These are phyloP conservation scores for Nephrotoma guestfalica DNA, from an alignment of 2,888 invertebrate species.

Conservation along the genomic window DNA sequence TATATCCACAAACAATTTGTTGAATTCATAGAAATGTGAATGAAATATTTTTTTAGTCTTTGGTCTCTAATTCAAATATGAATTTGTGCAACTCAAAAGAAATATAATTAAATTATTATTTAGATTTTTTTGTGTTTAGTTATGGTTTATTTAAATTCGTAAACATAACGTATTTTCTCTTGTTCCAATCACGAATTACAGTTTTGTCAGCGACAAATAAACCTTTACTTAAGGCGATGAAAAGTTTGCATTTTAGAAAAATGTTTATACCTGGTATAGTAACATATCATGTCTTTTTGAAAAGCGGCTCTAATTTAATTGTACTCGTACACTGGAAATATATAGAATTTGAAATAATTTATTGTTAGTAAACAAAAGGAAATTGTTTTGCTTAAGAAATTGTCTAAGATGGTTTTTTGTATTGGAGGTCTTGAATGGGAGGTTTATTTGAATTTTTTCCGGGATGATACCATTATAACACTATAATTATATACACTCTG, in stretches of 20 bases:
- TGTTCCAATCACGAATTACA: neutral
- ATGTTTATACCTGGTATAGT: neutral
- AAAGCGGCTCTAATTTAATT: neutral
- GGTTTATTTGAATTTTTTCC: neutral
- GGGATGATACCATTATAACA: too few relatives aligned
- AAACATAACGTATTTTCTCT: neutral
- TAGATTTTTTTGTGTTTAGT: neutral
- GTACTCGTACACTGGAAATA: neutral
- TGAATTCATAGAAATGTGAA: neutral
- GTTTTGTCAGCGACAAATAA: neutral
- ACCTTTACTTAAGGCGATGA: neutral
- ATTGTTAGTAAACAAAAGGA: neutral
- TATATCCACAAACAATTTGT: neutral
- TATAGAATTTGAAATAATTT: neutral
- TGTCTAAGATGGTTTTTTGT: neutral
- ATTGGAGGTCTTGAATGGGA: neutral
- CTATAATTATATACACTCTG: too few relatives aligned
- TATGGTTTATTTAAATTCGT: neutral
- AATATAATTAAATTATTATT: neutral
- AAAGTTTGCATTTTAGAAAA: neutral
- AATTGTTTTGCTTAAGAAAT: neutral
- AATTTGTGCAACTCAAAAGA: neutral
- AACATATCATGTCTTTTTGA: neutral
- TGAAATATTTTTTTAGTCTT: neutral
- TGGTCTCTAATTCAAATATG: neutral